phyloP scores from a whole-genome alignment of 2,888 invertebrate species.

The Meiosimyza platycephala region DNA sequence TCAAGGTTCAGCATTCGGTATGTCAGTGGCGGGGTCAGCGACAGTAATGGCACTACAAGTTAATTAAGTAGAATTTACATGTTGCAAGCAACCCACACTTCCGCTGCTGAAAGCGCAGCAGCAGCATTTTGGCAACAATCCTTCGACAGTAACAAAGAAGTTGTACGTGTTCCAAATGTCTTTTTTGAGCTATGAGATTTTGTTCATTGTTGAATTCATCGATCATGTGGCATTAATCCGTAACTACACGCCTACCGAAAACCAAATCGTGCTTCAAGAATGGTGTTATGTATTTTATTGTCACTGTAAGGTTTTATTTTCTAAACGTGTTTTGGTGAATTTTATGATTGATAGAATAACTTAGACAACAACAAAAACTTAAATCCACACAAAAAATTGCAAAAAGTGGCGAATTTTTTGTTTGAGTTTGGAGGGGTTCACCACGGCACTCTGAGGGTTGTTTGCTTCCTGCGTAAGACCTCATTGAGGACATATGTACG shows the following conservation, averaged over 20 bases:
- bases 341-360: conserved; percentile 39
- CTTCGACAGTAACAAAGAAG: not conserved
- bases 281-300: conserved; percentile 9
- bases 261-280: not conserved
- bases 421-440: conserved; percentile 30
- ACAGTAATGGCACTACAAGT: conserved; percentile 56
- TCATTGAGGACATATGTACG: conserved; percentile 48
- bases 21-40: conserved; percentile 36
- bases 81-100: conserved; percentile 42
- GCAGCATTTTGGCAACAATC: too few relatives aligned
- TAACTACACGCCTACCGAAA: conserved; percentile 56
- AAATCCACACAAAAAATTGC: conserved; percentile 13
- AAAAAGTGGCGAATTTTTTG: conserved; percentile 22
- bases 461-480: conserved; percentile 32
- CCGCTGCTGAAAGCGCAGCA: not conserved
- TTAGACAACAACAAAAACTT: conserved; percentile 4
- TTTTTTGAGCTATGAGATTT: conserved; percentile 3
- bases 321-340: conserved; percentile 9
- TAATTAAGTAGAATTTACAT: conserved; percentile 65
- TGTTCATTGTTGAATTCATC: conserved; percentile 44
- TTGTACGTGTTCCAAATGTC: conserved; percentile 31
- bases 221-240: conserved; percentile 62
- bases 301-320: conserved; percentile 3
- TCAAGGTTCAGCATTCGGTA: conserved; percentile 17
- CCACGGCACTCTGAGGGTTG: conserved; percentile 27